Evolutionary conservation across 2,888 invertebrate species (phyloP), one percentile per base, ranked within the genome.

Genomic region (Eupithecia centaureata): DNA sequence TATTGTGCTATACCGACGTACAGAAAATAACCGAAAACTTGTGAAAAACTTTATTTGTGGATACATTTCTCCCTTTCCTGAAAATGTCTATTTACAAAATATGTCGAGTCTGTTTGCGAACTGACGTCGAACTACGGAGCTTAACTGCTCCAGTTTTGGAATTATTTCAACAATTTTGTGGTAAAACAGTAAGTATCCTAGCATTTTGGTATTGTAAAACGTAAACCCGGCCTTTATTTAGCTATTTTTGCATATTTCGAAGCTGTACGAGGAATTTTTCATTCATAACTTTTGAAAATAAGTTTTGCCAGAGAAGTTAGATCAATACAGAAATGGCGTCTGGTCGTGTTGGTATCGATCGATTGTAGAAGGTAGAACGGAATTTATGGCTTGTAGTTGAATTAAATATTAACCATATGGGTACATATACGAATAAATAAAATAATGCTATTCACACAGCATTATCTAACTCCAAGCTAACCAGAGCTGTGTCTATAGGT

Each of bases 311-410:
- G 22, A 32, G 57, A 57, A 32, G 5, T 18, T 18, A 12, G 56
- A 57, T 57, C 32, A 57, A 57, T 32, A 57, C 2, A 32, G 57
- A 57, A 57, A 57, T 57, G 30, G 32, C 57, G 57, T 56, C 18
- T n/a, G 28, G n/a, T 56, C 12, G 27, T 7, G n/a, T n/a, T 47
- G 7, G 18, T 15, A 8, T 0, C n/a, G 2, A 30, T 10, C n/a
- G 27, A 30, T 18, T 30, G 56, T 4, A n/a, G n/a, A 32, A 30
- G n/a, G 12, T 18, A 32, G 30, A 32, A 56, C 5, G 3, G 18
- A n/a, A 27, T 0, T 52, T 25, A 25, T 52, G 13, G 22, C 7
- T 15, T 4, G 12, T 12, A 47, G 22, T 15, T 22, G 3, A 22
- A 47, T 47, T 47, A 10, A 22, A 1, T 25, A 13, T 51, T 51